Evolutionary conservation across 2,888 invertebrate species (phyloP), one percentile per base, ranked within the genome.

Genomic region (Junonia oenone): DNA sequence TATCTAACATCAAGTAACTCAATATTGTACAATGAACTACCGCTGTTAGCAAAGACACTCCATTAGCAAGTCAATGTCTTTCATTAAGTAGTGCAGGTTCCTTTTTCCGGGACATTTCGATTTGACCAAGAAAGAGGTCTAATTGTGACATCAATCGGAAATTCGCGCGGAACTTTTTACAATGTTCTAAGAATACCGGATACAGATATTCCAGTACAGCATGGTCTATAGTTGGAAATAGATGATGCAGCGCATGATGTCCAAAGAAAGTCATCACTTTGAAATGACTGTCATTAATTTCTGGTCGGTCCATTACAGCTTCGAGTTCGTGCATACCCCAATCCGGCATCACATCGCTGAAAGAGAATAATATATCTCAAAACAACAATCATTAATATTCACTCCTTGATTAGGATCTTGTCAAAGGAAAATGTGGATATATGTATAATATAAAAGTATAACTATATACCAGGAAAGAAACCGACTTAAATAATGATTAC

Each of bases 161-260:
- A 17, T 91, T 83, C 0, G 93, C 80, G 27, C 87, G 89, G 67
- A 93, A 95, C 67, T 94, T 92, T 37, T 91, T 70, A 66, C 93
- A 92, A 5, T 93, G 92, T 59, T 93, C 79, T 13, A 92, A 64
- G 55, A 94, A 92, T 0, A 92, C 84, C 0, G 94, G 93, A 67
- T 93, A 92, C 13, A 96, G 81, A 53, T 93, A 86, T 5, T 91
- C 91, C 22, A 96, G 77, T 19, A 93, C 82, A 0, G 92, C 92
- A 68, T 96, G 96, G 73, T 96, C 96, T 4, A 96, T 68, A 0
- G 95, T 94, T 0, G 96, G 96, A 66, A 96, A 94, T 17, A 96
- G 81, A 78, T 96, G 96, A 73, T 97, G 96, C 5, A 96, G 82
- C 0, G 92, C 87, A 69, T 97, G 96, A 55, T 95, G 93, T 0